These are phyloP conservation scores for Lepus townsendii DNA, from an alignment of 2,797 vertebrate species.

Conservation along the genomic window DNA sequence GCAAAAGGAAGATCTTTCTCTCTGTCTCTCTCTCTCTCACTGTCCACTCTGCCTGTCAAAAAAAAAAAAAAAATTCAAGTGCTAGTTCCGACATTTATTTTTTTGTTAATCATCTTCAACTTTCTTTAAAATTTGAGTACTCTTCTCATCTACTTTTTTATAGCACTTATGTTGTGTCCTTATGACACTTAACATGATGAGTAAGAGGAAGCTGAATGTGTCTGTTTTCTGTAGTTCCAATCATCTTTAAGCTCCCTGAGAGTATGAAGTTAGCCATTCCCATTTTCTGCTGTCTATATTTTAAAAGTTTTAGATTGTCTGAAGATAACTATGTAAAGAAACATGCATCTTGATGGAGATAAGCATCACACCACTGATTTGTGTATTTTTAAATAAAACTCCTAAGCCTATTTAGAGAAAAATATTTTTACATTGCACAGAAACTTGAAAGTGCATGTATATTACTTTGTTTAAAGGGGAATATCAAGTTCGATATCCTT, in stretches of 20 bases:
- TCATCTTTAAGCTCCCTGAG: neutral
- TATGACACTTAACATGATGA: neutral
- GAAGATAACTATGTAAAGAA: neutral
- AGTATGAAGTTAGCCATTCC: neutral
- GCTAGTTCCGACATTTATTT: neutral
- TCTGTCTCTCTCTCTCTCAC: too few species aligned
- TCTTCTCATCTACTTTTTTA: neutral
- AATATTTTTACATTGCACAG: neutral
- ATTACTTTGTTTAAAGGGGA: slow-evolving; percentile 3
- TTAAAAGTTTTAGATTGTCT: neutral
- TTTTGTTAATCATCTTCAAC: neutral
- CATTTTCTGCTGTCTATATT: neutral
- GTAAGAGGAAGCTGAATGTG: neutral
- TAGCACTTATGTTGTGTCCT: neutral
- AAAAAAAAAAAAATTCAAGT: neutral
- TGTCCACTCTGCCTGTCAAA: too few species aligned
- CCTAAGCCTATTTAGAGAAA: neutral
- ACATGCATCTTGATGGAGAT: slow-evolving; percentile 24
- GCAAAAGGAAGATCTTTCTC: too few species aligned
- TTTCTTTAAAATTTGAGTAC: neutral
- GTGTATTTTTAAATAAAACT: slow-evolving; percentile 10
- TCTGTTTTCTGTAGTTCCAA: neutral
- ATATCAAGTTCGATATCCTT: slow-evolving; percentile 23
- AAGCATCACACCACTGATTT: neutral
- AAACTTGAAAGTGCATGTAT: neutral